Evolutionary conservation across 2,113 vertebrate genomes (phyloP).

Genomic region (Myrmophylax atrothorax): DNA sequence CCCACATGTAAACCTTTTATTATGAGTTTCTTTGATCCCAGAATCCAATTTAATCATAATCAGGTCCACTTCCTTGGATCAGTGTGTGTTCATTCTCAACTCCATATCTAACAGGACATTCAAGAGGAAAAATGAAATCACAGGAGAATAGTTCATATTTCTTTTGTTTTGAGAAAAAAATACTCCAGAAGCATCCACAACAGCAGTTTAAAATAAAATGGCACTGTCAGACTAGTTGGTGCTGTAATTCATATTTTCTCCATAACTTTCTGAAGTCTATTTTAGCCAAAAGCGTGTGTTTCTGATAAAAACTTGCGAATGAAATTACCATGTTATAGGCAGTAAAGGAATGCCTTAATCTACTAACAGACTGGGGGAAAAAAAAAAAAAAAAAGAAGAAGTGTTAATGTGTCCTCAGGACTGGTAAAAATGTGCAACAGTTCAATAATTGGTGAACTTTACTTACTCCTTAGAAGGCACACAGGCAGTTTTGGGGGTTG

Average conservation of each 20-base stretch:
- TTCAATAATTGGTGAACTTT: background rate
- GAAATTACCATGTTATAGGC: rapidly evolving
- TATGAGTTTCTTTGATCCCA: background rate
- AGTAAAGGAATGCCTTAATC: background rate
- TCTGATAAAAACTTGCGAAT: background rate
- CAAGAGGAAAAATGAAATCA: slow-evolving; percentile 13
- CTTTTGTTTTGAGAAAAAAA: background rate
- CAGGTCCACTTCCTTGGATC: background rate
- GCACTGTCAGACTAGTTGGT: background rate
- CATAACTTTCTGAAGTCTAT: background rate
- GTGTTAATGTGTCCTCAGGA: background rate
- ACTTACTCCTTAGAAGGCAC: background rate
- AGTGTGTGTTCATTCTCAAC: background rate
- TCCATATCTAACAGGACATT: background rate
- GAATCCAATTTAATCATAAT: background rate
- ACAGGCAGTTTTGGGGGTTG: rapidly evolving
- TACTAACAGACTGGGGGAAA: background rate
- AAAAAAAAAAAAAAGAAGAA: background rate
- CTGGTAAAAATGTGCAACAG: background rate
- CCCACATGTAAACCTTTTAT: background rate
- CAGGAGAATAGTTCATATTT: background rate
- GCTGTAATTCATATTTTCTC: background rate
- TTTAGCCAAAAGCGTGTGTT: background rate
- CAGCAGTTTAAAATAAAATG: background rate
- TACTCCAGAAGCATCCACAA: background rate